A percentile compares a stretch with the other conserved stretches of the same genome.
Evolutionary conservation across 2,888 invertebrate species (phyloP).

Genomic region (Kryphioiulus occultus): DNA sequence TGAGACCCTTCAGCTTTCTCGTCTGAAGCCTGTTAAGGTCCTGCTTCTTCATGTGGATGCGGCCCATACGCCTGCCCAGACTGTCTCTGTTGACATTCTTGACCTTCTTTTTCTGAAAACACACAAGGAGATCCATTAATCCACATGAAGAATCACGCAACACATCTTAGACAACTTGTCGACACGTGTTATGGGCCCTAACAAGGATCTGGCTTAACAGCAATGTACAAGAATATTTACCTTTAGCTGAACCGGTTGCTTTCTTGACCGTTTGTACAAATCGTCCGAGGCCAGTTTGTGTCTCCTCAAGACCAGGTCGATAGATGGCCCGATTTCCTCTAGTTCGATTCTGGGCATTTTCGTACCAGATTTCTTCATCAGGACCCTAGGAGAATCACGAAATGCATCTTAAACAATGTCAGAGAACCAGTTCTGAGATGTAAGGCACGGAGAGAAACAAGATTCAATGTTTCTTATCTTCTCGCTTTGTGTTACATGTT

Average conservation of each 20-base stretch:
- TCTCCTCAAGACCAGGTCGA: constrained; percentile 85
- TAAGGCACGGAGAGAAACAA: too few species aligned
- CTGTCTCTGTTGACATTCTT: constrained; percentile 90
- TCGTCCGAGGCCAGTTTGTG: constrained; percentile 89
- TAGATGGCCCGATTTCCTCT: constrained; percentile 90
- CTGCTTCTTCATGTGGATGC: constrained; percentile 92
- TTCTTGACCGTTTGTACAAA: constrained; percentile 82
- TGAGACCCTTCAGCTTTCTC: constrained; percentile 87
- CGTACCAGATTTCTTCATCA: constrained; percentile 89
- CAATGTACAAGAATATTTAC: constrained; percentile 58
- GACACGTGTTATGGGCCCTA: too few species aligned
- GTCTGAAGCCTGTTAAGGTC: constrained; percentile 84
- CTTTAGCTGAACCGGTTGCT: constrained; percentile 79
- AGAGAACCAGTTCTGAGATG: too few species aligned
- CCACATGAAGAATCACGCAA: neutral
- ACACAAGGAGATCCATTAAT: neutral
- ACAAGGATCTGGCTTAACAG: neutral
- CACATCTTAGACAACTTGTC: too few species aligned
- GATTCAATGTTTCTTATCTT: too few species aligned
- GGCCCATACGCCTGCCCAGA: constrained; percentile 87
- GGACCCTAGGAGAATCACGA: constrained; percentile 70
- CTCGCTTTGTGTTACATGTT: neutral
- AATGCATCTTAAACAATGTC: neutral
- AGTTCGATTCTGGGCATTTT: constrained; percentile 89
- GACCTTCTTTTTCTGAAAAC: constrained; percentile 74